Conservation (phyloP, 2,888 invertebrate species). For the Pseudococcus jackbeardsleyi region DNA sequence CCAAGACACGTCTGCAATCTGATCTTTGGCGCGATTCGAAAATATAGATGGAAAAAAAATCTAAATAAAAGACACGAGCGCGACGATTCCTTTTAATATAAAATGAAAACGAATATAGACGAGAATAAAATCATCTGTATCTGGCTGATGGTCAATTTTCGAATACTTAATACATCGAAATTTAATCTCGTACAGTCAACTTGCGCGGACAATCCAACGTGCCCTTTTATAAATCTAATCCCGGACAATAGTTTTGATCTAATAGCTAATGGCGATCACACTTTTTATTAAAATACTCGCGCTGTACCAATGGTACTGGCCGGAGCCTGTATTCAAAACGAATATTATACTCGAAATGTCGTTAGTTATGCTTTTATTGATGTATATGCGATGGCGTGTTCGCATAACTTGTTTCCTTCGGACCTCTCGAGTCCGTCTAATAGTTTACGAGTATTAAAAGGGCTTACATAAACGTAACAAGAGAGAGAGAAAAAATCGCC, state of each 20-base stretch:
- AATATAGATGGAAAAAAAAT: not conserved
- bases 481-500: slow-evolving; percentile 32
- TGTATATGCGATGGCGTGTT: not conserved
- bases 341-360: slow-evolving; percentile 39
- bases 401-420: slow-evolving; percentile 26
- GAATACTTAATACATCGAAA: not conserved
- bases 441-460: not conserved
- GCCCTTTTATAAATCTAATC: slow-evolving; percentile 31
- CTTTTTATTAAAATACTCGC: slow-evolving; percentile 42
- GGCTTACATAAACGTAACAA: not conserved
- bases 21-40: not conserved
- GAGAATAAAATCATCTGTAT: not conserved
- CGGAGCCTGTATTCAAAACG: slow-evolving; percentile 15
- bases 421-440: not conserved
- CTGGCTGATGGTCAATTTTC: slow-evolving; percentile 2
- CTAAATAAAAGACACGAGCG: slow-evolving; percentile 28
- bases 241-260: slow-evolving; percentile 3
- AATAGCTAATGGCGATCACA: slow-evolving; percentile 46
- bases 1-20: not conserved
- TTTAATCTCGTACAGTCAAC: not conserved
- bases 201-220: not conserved
- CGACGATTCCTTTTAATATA: not conserved
- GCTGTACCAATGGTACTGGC: not conserved
- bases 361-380: slow-evolving; percentile 53
- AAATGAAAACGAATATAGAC: not conserved